Base-by-base conservation (phyloP, 2,888 invertebrate species). In the Euzetes globulus region DNA sequence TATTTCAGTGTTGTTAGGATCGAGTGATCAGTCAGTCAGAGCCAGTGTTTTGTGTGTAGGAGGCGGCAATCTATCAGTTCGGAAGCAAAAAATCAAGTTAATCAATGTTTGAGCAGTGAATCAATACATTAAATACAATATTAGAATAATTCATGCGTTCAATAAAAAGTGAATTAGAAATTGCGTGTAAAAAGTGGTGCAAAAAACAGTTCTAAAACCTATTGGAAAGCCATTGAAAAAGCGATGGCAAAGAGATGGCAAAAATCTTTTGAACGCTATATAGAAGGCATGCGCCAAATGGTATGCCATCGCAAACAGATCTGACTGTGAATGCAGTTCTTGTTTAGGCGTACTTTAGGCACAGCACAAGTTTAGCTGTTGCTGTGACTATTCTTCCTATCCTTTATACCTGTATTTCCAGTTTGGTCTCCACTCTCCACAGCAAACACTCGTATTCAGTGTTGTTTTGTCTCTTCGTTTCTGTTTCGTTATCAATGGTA, bases 261-360 rank as follows among this genome's bases (percentile, higher is more conserved):
- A 41, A 41, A 41, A 41, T 41, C 13, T 1, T 41, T 41, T 41
- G 41, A 13, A 13, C 13, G 33, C 33, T 33, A 33, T 33, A 33
- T 33, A 33, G 50, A n/a, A n/a, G 19, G 19, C 19, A n/a, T 50
- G 50, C 50, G 50, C 50, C 19, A 50, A 50, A 50, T 50, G 50
- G 19, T 19, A 50, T 50, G n/a, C 50, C 19, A 50, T 50, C 50
- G 19, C 50, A 50, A 50, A 50, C 50, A 50, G 50, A 50, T 41
- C 50, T 50, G 19, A 50, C 50, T 50, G 2, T 60, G 60, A 60
- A 60, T 60, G 60, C 29, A 60, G 17, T 60, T 60, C 60, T 60
- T 60, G 60, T 60, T 60, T 60, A 60, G 60, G 60, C 60, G 60
- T 60, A 25, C 60, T 60, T 60, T 27, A 19, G n/a, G 50, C 60